Percentiles rank a stretch among this genome's conserved stretches.
phyloP scores from a whole-genome alignment of 2,888 invertebrate species.

The Agonopterix subpropinquella region DNA sequence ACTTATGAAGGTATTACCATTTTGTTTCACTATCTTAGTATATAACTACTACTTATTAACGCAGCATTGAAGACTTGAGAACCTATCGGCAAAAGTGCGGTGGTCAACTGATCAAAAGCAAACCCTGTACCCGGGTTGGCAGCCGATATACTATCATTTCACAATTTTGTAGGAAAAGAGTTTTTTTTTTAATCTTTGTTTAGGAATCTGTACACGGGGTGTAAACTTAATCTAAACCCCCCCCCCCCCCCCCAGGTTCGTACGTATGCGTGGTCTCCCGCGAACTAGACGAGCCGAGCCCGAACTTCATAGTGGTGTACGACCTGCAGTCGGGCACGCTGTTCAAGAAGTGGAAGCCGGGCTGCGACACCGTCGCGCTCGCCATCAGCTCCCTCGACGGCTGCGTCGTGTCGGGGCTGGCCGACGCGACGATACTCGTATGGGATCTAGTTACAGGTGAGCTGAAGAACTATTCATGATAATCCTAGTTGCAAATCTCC shows the following conservation, averaged over 20 bases:
- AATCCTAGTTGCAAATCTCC: too few species aligned
- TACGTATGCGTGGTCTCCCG: conserved; percentile 81
- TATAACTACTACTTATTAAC: too few species aligned
- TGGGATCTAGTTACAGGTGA: conserved; percentile 91
- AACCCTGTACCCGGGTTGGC: too few species aligned
- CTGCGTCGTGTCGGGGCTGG: conserved; percentile 89
- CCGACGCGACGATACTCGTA: conserved; percentile 87
- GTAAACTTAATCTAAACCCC: too few species aligned
- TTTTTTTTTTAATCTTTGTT: too few species aligned
- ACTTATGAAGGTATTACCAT: conserved; percentile 82
- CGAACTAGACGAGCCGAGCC: conserved; percentile 80
- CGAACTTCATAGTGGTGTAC: conserved; percentile 93
- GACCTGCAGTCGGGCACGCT: conserved; percentile 92
- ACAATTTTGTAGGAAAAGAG: too few species aligned
- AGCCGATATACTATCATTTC: too few species aligned
- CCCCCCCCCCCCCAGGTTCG: conserved; percentile 76
- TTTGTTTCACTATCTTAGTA: too few species aligned
- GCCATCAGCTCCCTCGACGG: conserved; percentile 90
- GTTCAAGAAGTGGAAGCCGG: conserved; percentile 95
- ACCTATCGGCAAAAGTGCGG: too few species aligned
- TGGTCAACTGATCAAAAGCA: too few species aligned
- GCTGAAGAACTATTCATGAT: conserved; percentile 1
- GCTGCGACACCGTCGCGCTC: conserved; percentile 87
- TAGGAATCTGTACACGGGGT: too few species aligned
- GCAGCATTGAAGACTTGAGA: too few species aligned